Conservation (phyloP, 2,888 invertebrate genomes). For the Trachelus tabidus region DNA sequence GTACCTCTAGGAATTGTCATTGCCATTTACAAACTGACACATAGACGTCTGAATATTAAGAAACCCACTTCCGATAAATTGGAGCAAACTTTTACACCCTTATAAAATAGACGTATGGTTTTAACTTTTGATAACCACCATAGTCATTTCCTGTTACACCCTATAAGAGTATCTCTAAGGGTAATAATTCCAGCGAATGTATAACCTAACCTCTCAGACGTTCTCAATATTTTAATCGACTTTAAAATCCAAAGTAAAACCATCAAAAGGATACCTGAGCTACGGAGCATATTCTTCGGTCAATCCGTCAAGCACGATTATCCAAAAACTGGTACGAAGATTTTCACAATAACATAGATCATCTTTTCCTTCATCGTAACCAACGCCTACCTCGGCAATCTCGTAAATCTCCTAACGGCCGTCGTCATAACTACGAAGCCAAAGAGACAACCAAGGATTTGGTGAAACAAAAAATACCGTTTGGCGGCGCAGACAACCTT, state of each 20-base stretch:
- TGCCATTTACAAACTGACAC: background rate
- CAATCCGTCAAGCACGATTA: background rate
- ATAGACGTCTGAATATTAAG: conserved; percentile 7
- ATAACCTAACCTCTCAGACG: too few species aligned
- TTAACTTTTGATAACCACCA: background rate
- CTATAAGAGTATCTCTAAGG: background rate
- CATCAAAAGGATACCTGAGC: background rate
- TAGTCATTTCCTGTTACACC: background rate
- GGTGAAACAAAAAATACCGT: background rate
- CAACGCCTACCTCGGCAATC: conserved; percentile 4
- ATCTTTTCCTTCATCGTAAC: conserved; percentile 5
- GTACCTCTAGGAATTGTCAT: conserved; percentile 6
- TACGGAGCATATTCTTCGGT: conserved; percentile 1
- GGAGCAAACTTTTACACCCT: conserved; percentile 9
- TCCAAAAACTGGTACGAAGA: background rate
- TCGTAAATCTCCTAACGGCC: conserved; percentile 3
- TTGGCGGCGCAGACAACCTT: background rate
- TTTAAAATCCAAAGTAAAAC: background rate
- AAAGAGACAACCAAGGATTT: background rate
- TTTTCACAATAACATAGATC: conserved; percentile 2
- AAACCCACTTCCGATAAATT: conserved; percentile 2
- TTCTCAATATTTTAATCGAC: too few species aligned
- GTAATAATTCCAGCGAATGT: background rate
- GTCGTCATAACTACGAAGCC: background rate
- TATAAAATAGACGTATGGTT: conserved; percentile 2